A percentile compares a stretch with the other conserved stretches of the same genome.
phyloP scores from a whole-genome alignment of 2,888 invertebrate genomes.

The Chloroclysta siterata region DNA sequence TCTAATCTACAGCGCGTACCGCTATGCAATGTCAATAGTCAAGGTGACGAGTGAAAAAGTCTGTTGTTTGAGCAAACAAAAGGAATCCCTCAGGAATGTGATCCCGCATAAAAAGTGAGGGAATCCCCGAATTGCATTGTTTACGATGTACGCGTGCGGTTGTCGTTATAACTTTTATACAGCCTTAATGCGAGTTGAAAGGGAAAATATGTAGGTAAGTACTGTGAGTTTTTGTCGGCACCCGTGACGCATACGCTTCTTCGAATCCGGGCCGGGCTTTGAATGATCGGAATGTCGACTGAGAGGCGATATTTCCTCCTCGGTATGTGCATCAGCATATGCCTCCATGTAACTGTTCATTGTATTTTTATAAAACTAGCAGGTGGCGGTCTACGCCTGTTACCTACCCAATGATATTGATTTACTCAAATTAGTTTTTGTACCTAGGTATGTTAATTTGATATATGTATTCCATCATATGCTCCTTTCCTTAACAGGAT shows the following conservation, averaged over 20 bases:
- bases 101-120: slow-evolving; percentile 77
- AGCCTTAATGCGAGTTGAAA: slow-evolving; percentile 54
- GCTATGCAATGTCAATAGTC: slow-evolving; percentile 68
- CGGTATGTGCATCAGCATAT: slow-evolving; percentile 33
- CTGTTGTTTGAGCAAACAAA: slow-evolving; percentile 78
- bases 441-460: too few species aligned
- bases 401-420: not conserved
- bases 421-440: not conserved
- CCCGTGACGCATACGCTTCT: slow-evolving; percentile 68
- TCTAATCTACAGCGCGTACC: slow-evolving; percentile 52
- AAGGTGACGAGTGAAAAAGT: slow-evolving; percentile 61
- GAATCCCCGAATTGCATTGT: slow-evolving; percentile 83
- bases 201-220: slow-evolving; percentile 66
- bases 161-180: slow-evolving; percentile 52
- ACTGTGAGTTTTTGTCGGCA: slow-evolving; percentile 69
- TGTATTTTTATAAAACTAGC: slow-evolving; percentile 35
- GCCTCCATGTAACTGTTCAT: slow-evolving; percentile 40
- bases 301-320: slow-evolving; percentile 50
- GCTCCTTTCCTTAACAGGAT: too few species aligned
- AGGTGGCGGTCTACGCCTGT: slow-evolving; percentile 4
- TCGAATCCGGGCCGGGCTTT: slow-evolving; percentile 59
- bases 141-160: slow-evolving; percentile 68
- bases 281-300: slow-evolving; percentile 63
- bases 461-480: too few species aligned
- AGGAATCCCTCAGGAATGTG: slow-evolving; percentile 83